These are phyloP conservation scores for Molossus alvarezi DNA, from an alignment of 2,797 vertebrate genomes.

Conservation along the genomic window DNA sequence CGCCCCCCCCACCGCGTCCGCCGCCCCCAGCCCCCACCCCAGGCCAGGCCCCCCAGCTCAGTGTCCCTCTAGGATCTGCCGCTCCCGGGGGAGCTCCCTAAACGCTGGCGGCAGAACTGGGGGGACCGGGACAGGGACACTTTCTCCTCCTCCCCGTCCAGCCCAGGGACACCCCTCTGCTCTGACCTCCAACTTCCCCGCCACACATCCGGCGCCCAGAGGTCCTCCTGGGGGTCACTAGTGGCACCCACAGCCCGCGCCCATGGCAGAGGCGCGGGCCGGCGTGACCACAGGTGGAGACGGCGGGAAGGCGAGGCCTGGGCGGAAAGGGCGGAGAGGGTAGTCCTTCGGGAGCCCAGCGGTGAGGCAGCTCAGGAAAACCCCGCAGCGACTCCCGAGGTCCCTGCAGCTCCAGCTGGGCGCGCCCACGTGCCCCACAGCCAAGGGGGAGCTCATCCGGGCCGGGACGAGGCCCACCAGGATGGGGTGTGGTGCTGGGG, in stretches of 20 bases:
- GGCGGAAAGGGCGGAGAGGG: not conserved
- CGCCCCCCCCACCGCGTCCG: not conserved
- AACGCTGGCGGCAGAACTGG: not conserved
- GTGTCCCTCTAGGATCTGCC: not conserved
- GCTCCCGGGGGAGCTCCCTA: not conserved
- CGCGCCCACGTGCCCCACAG: not conserved
- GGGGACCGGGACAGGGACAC: not conserved
- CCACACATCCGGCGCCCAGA: not conserved
- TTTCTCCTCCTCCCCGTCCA: not conserved
- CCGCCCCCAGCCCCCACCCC: not conserved
- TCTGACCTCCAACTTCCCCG: not conserved
- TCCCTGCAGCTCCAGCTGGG: too few relatives aligned
- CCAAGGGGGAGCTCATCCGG: constrained; percentile 16
- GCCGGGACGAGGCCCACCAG: rapidly evolving
- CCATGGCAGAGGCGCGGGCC: not conserved
- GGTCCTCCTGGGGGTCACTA: not conserved
- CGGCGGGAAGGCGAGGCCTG: not conserved
- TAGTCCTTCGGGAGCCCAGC: not conserved
- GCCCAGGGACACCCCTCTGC: not conserved
- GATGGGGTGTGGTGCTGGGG: not conserved
- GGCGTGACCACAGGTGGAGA: constrained; percentile 82
- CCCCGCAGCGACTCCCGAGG: not conserved
- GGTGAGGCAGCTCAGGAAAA: not conserved
- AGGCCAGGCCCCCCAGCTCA: not conserved
- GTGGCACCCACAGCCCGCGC: not conserved